Evolutionary conservation across 2,113 vertebrate genomes (phyloP).

Genomic region (crab-eating macaque (Macaca fascicularis)): T2T-MFA8v1.1 NC_088392.1:53871001-53871500

Average conservation of each 20-base stretch:
- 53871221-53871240: background rate
- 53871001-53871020: background rate
- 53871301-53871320: background rate
- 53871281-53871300: background rate
- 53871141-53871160: background rate
- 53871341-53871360: slow-evolving; percentile 25
- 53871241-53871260: background rate
- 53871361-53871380: slow-evolving; percentile 16
- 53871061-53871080: background rate
- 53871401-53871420: background rate
- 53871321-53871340: background rate
- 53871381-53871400: background rate
- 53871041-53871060: background rate
- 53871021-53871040: background rate
- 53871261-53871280: background rate
- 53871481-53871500: background rate
- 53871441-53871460: background rate
- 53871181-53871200: background rate
- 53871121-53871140: background rate
- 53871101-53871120: background rate
- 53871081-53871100: background rate
- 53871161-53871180: background rate
- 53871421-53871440: background rate
- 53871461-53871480: background rate
- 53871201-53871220: background rate